Base-by-base conservation (phyloP, 1,140 invertebrate genomes). In the Popillia japonica region DNA sequence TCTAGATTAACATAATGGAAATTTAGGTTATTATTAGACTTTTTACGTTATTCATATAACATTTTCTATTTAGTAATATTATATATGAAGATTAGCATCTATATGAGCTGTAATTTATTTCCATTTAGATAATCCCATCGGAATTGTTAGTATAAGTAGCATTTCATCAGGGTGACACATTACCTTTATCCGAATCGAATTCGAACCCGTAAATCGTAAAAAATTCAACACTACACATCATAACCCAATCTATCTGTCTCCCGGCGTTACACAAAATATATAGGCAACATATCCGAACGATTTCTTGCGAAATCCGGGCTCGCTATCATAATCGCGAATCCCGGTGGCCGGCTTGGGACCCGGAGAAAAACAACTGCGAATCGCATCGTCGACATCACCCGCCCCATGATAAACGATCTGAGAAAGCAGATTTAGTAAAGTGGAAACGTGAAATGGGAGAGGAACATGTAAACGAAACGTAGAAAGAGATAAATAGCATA, bases 391-490 rank as follows among this genome's bases (percentile, higher is more conserved):
- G 76, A 77, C 76, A 64, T 77, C 78, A 76, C 79, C 61, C 76
- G 68, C 22, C 61, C 61, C 61, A 82, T 82, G 82, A 83, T 80
- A 80, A 83, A 83, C 80, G 82, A 81, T 83, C 78, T 79, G 64
- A 81, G 78, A 81, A 81, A 81, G 79, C 81, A 81, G 81, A 82
- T 82, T 81, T 82, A 82, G 80, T 80, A 83, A 77, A 79, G 82
- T 83, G 80, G 82, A 81, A 81, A 83, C 80, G 80, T 78, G 80
- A 81, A 81, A 83, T 81, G 82, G 80, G 81, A 81, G 81, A 83
- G 82, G 80, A 83, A 78, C 82, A 81, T 83, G 82, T 83, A 81
- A 83, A 83, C 82, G 80, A 78, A 83, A 83, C 82, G 80, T 79
- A 77, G 79, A 78, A 79, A 78, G 82, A 83, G 82, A 82, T 81